Base-by-base conservation (phyloP, 2,888 invertebrate genomes). In the Drosophila recens region DNA sequence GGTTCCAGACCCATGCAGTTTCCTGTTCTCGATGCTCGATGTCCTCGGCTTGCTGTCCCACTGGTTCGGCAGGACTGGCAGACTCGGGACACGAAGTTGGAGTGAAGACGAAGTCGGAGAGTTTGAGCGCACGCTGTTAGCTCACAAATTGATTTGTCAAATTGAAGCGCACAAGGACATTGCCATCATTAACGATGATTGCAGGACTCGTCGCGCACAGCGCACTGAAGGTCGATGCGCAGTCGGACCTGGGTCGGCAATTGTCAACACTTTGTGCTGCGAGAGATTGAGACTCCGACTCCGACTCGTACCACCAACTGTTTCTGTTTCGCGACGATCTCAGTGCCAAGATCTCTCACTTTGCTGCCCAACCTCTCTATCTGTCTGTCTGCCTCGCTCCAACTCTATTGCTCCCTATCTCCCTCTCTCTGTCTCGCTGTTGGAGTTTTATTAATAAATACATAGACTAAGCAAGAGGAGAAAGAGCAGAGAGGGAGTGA, bases 171-270 rank as follows among this genome's bases (percentile, higher is more conserved):
- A 75, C 90, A 85, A 90, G 90, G 90, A 79, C 90, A 87, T 80
- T 79, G 80, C 73, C 72, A 90, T 86, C 84, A 90, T 90, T 91
- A 87, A 91, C 87, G 78, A 90, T 89, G 82, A 86, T 89, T 82
- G 80, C 78, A 78, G 76, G 75, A 82, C 75, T 36, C 67, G 69
- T 20, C 61, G 30, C 36, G 54, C 46, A 53, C 36, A 71, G 30
- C 45, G 48, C 42, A 52, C 38, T 72, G 90, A 90, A 91, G 90
- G 90, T 80, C 91, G 59, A 75, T 75, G 80, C 89, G 72, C 90
- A 77, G 90, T 90, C 69, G 77, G 90, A 75, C 52, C 20, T 10
- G 48, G 13, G n/a, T 48, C 56, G 30, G 56, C 38, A 69, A 82
- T 76, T 90, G 87, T 89, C 90, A 90, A 87, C 90, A 90, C 86